Conservation (phyloP, 2,113 vertebrate genomes). For the Tiliqua scincoides region DNA sequence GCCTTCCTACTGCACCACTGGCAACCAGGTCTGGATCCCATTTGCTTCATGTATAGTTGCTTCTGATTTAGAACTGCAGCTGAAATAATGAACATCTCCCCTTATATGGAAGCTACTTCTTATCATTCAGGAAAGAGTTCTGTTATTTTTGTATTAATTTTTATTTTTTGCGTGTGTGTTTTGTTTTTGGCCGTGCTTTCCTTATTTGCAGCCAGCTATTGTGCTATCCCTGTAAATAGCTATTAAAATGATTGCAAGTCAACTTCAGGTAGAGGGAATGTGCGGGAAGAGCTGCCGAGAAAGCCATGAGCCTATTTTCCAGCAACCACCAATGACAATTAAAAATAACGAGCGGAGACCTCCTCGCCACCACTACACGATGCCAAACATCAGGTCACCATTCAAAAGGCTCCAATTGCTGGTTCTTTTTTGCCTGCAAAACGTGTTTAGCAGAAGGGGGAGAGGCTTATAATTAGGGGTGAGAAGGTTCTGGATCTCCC, state of each 20-base stretch:
- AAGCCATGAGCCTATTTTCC: not conserved
- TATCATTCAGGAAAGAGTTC: not conserved
- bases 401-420: not conserved
- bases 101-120: not conserved
- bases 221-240: not conserved
- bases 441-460: not conserved
- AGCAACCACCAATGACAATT: not conserved
- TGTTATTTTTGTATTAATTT: not conserved
- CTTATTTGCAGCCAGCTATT: not conserved
- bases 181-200: too few species aligned
- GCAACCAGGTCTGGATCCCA: not conserved
- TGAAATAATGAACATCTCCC: not conserved
- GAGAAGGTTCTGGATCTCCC: not conserved
- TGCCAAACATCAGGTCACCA: not conserved
- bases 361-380: not conserved
- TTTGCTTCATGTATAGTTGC: not conserved
- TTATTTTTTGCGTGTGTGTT: not conserved
- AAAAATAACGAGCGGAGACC: slow-evolving; percentile 16
- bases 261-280: not conserved
- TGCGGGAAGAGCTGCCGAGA: not conserved
- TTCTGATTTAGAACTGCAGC: not conserved
- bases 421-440: not conserved
- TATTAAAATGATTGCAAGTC: not conserved
- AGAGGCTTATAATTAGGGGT: not conserved
- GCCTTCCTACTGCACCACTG: not conserved